Evolutionary conservation across 2,113 vertebrate genomes (phyloP).

Genomic region (Epinephelus lanceolatus): DNA sequence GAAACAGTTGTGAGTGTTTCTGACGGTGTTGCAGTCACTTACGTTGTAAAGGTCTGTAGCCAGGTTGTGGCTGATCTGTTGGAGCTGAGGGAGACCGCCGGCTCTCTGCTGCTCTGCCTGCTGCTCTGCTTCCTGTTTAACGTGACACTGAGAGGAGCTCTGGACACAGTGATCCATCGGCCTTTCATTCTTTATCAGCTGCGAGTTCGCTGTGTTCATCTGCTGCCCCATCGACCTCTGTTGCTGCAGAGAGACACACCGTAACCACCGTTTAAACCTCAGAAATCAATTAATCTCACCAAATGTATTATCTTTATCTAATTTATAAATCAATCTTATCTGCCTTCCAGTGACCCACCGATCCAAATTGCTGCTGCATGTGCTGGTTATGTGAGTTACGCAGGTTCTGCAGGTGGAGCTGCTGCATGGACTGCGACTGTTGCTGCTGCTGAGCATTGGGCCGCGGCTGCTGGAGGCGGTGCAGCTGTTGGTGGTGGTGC

Average conservation of each 20-base stretch:
- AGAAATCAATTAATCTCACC: too few relatives aligned
- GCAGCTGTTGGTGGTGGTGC: constrained; percentile 70
- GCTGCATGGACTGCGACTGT: constrained; percentile 63
- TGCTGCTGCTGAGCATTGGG: constrained; percentile 35
- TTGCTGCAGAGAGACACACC: constrained; percentile 20
- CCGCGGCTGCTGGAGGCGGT: constrained; percentile 65
- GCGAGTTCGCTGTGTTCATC: not conserved
- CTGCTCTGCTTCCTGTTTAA: constrained; percentile 67
- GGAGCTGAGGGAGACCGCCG: constrained; percentile 68
- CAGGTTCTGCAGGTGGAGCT: constrained; percentile 79
- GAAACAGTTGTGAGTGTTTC: too few relatives aligned
- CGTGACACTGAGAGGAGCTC: constrained; percentile 51
- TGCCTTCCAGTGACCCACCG: constrained; percentile 26
- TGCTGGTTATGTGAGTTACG: constrained; percentile 73
- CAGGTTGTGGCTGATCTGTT: constrained; percentile 79
- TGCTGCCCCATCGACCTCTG: constrained; percentile 58
- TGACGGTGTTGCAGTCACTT: constrained; percentile 25
- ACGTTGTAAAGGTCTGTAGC: constrained; percentile 82
- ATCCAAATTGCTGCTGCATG: constrained; percentile 66
- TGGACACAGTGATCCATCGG: constrained; percentile 57
- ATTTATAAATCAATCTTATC: not conserved
- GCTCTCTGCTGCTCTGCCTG: constrained; percentile 47
- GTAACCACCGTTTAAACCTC: too few relatives aligned
- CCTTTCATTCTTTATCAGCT: constrained; percentile 57
- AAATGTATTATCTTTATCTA: too few relatives aligned